phyloP scores from a whole-genome alignment of 2,888 invertebrate species.

The Furcula furcula region DNA sequence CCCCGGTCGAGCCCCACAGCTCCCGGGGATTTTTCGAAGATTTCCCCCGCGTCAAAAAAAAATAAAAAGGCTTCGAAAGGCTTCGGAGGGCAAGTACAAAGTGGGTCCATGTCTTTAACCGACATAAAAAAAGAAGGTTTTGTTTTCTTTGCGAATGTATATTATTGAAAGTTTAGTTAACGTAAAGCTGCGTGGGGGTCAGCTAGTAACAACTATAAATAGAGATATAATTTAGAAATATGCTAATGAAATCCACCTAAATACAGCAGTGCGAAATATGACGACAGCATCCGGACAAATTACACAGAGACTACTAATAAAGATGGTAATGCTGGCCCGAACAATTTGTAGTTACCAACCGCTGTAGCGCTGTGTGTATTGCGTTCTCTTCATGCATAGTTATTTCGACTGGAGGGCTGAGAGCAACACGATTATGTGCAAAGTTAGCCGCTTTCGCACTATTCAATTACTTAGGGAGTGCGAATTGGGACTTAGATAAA shows the following conservation, averaged over 20 bases:
- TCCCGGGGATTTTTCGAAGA: too few species aligned
- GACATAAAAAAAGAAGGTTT: too few species aligned
- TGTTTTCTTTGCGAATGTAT: too few species aligned
- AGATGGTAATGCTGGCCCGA: slow-evolving; percentile 60
- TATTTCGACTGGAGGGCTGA: slow-evolving; percentile 12
- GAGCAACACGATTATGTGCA: neutral
- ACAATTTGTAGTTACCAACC: slow-evolving; percentile 49
- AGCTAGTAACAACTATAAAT: too few species aligned
- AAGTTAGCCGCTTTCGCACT: neutral
- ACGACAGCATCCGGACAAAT: slow-evolving; percentile 62
- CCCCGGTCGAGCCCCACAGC: too few species aligned
- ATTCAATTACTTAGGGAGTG: neutral
- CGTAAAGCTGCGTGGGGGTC: too few species aligned
- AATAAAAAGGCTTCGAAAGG: too few species aligned
- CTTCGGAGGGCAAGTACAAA: too few species aligned
- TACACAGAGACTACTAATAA: slow-evolving; percentile 61
- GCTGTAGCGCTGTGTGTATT: slow-evolving; percentile 24
- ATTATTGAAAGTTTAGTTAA: too few species aligned
- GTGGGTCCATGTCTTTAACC: too few species aligned
- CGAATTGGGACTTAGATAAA: neutral
- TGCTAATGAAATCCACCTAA: slow-evolving; percentile 61
- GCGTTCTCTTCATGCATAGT: slow-evolving; percentile 36
- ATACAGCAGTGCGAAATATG: slow-evolving; percentile 67
- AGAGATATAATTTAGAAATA: slow-evolving; percentile 58
- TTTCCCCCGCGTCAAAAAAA: too few species aligned